Evolutionary conservation across 1,140 invertebrate species (phyloP), one percentile per base, ranked within the genome.

Genomic region (Carcinoscorpius rotundicauda): DNA sequence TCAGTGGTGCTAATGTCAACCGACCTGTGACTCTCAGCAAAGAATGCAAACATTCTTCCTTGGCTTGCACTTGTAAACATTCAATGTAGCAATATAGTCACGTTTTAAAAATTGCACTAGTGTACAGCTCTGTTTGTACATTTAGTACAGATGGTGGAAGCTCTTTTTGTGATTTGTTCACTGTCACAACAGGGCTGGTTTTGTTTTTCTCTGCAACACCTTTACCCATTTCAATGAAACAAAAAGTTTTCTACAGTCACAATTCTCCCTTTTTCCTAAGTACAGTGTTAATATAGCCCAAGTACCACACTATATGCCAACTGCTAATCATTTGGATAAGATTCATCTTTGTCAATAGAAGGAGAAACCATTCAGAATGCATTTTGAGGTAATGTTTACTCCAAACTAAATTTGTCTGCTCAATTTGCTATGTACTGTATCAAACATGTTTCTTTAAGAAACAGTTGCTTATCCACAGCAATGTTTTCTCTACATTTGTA

Each of bases 331-430:
- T 51, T 4, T 9, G n/a, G 56, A 9, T 51, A 57, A 49, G 48
- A 48, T 59, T 49, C 64, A 50, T 53, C 65, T 61, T 64, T 69
- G 67, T 9, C 68, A 63, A 48, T 67, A 56, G 56, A 67, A 69
- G 1, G 68, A 64, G 60, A 64, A 65, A 10, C 9, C 48, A 64
- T 68, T 68, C 9, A 64, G 8, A 3, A 70, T 10, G 55, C 64
- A 70, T 68, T 70, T 65, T 11, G 10, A 58, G n/a, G 62, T 11
- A 50, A 63, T 52, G 66, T 68, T 60, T 50, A 70, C 60, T 68
- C 66, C 3, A 70, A 66, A 51, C 60, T 58, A 63, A 67, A 67
- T 63, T 69, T 67, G 60, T 69, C 58, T 6, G 60, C 66, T 61
- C 68, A 66, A 58, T 61, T 68, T 48, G 58, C 29, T 62, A 70